Evolutionary conservation across 1,140 invertebrate genomes (phyloP), one percentile per base, ranked within the genome.

Genomic region (Chymomyza costata): DNA sequence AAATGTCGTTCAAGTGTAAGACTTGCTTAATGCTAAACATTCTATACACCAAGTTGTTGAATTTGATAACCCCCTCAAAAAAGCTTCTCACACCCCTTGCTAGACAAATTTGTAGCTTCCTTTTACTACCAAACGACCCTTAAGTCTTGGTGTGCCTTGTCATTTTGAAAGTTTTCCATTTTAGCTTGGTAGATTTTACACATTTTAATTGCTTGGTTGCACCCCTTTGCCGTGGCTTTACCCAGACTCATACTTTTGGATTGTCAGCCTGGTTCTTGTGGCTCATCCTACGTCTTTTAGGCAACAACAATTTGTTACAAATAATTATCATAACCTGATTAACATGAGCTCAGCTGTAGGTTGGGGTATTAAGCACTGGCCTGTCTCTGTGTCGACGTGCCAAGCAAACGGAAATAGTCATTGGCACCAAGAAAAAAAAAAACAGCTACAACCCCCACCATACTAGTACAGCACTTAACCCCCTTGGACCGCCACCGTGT

Each of bases 321-420:
- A 84, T 84, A 84, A 84, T 84, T 84, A 83, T 84, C 82, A 84
- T 84, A 84, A 84, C 82, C 76, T 84, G 82, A 84, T 84, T 84
- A 84, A 84, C 82, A 84, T 84, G 82, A 83, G 68, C 73, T 60
- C 54, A 65, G 62, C 43, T 62, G 40, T 1, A 5, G 15, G 5
- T 17, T 6, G 14, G 40, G 14, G 8, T 17, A n/a, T n/a, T 30
- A 39, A 18, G 16, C 34, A 41, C 31, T 39, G 16, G 7, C n/a
- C n/a, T n/a, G n/a, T n/a, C n/a, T n/a, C n/a, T n/a, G n/a, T n/a
- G 14, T 17, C 6, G 37, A 31, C 8, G 31, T 8, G 48, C 25
- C 11, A 48, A 43, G 34, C 13, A 55, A 30, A 37, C 50, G 47
- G 38, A 65, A 65, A 62, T 65, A 65, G 62, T 65, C 63, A 34